A percentile compares a stretch with the other conserved stretches of the same genome.
Evolutionary conservation across 2,797 vertebrate species (phyloP).

Genomic region (Oreochromis grahami): DNA sequence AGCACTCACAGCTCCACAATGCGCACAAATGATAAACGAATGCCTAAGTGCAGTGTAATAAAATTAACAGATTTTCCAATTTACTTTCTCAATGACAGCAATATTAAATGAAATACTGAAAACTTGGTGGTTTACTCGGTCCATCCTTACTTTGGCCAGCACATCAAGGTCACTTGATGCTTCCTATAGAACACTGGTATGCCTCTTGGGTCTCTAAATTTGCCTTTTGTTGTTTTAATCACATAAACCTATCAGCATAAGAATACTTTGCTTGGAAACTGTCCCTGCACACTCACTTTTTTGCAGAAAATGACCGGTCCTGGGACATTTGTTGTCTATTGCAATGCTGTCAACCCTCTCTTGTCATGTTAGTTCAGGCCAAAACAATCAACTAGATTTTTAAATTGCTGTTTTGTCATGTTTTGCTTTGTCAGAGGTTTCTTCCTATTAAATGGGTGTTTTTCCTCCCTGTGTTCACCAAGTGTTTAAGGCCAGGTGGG

Average conservation of each 20-base stretch:
- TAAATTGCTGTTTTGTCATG: background rate
- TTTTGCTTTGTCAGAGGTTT: background rate
- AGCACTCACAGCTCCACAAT: background rate
- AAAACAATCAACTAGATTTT: background rate
- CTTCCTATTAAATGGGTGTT: background rate
- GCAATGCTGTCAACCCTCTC: background rate
- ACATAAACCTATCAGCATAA: background rate
- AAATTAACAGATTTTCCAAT: background rate
- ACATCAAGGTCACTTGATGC: background rate
- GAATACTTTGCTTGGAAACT: background rate
- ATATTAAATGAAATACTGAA: background rate
- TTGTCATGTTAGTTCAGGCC: background rate
- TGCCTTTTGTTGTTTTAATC: background rate
- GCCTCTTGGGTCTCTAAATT: background rate
- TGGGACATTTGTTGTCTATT: background rate
- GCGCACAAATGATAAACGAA: background rate
- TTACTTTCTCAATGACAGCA: background rate
- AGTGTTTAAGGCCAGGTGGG: background rate
- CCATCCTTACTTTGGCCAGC: fast-evolving
- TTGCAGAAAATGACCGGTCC: background rate
- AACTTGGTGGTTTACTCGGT: background rate
- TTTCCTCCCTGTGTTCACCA: background rate
- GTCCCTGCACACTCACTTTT: background rate
- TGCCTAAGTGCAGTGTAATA: background rate
- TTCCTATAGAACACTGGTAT: background rate